Conservation (phyloP, 2,113 vertebrate genomes). For the Sisor rabdophorus region DNA sequence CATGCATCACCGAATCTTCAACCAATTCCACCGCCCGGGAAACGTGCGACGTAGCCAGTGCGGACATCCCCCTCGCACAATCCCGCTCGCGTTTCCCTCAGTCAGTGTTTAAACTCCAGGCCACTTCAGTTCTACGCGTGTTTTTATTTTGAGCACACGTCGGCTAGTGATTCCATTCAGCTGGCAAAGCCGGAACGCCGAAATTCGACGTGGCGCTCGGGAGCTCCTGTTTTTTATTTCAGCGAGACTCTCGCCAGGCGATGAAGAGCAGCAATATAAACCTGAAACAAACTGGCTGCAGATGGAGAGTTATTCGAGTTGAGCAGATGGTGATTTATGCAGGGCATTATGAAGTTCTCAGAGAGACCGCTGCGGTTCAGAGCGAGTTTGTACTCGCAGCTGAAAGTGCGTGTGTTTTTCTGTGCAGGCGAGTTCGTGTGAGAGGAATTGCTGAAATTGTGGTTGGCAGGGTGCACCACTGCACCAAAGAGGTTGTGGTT, state of each 20-base stretch:
- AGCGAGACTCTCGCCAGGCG: conserved; percentile 45
- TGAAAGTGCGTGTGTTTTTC: neutral
- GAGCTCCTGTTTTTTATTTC: conserved; percentile 40
- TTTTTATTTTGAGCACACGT: conserved; percentile 67
- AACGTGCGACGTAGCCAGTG: neutral
- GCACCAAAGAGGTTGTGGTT: neutral
- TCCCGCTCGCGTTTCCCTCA: neutral
- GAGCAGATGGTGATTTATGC: conserved; percentile 54
- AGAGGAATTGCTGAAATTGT: conserved; percentile 36
- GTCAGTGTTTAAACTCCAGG: neutral
- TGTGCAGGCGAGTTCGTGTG: conserved; percentile 4
- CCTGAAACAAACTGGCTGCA: conserved; percentile 36
- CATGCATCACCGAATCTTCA: too few species aligned
- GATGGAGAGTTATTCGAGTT: conserved; percentile 42
- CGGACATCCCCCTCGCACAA: neutral
- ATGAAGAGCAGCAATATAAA: conserved; percentile 57
- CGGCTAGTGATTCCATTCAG: conserved; percentile 59
- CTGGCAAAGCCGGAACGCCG: conserved; percentile 39
- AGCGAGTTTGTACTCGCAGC: conserved; percentile 41
- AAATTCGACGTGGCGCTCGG: conserved; percentile 41
- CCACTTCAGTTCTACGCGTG: conserved; percentile 51
- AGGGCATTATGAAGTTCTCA: conserved; percentile 52
- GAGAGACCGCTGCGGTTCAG: conserved; percentile 45
- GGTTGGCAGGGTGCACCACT: conserved; percentile 33
- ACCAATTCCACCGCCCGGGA: neutral